A percentile compares a stretch with the other conserved stretches of the same genome.
Evolutionary conservation across 1,140 invertebrate species (phyloP).

Genomic region (Oryctes rhinoceros): DNA sequence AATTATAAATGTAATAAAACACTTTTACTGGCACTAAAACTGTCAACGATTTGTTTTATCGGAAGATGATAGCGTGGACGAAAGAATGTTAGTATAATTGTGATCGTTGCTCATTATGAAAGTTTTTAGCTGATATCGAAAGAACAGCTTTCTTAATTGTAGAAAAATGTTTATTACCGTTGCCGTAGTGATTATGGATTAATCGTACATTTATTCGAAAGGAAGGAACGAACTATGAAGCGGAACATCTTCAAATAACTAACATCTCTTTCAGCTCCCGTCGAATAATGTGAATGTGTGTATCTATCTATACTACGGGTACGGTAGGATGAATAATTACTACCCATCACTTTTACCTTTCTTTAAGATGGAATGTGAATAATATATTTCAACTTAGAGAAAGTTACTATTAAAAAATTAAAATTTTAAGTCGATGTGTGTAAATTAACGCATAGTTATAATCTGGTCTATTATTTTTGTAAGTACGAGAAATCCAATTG

Average conservation of each 20-base stretch:
- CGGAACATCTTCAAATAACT: too few relatives aligned
- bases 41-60: constrained; percentile 14
- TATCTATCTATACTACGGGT: too few relatives aligned
- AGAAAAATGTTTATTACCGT: background rate
- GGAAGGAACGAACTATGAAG: too few relatives aligned
- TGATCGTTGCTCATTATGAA: background rate
- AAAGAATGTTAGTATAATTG: background rate
- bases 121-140: background rate
- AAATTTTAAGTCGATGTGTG: too few relatives aligned
- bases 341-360: background rate
- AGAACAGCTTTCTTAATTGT: background rate
- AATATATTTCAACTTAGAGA: background rate
- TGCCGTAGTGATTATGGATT: background rate
- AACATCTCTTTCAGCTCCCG: too few relatives aligned
- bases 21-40: constrained; percentile 18
- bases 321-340: background rate
- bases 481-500: too few relatives aligned
- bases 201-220: background rate
- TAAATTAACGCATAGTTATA: too few relatives aligned
- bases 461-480: too few relatives aligned
- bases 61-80: background rate
- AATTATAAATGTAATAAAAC: constrained; percentile 14
- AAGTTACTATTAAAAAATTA: background rate
- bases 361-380: background rate
- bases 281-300: too few relatives aligned